phyloP scores from a whole-genome alignment of 2,888 invertebrate genomes.

The Epinotia brunnichana region DNA sequence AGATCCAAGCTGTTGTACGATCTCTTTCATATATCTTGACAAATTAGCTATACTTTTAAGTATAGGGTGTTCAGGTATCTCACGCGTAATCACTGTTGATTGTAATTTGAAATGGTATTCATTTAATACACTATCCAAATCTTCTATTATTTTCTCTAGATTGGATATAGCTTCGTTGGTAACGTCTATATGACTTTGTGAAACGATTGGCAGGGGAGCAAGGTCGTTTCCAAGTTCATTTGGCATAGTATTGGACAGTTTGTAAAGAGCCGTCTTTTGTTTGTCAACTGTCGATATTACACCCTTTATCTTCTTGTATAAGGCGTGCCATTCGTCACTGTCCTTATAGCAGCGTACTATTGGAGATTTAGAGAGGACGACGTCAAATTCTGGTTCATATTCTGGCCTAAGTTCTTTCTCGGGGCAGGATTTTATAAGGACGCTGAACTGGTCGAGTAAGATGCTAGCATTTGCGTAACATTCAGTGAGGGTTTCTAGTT shows the following conservation, averaged over 20 bases:
- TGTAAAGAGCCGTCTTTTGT: conserved; percentile 68
- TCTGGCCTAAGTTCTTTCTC: conserved; percentile 57
- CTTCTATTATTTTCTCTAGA: conserved; percentile 59
- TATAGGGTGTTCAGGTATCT: conserved; percentile 64
- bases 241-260: conserved; percentile 62
- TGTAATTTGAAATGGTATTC: conserved; percentile 67
- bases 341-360: conserved; percentile 71
- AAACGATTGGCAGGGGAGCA: conserved; percentile 54
- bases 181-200: conserved; percentile 70
- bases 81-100: conserved; percentile 51
- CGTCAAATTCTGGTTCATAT: conserved; percentile 70
- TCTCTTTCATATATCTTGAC: conserved; percentile 60
- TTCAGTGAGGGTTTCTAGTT: conserved; percentile 72
- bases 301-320: conserved; percentile 65
- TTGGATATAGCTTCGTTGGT: conserved; percentile 62
- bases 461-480: conserved; percentile 79
- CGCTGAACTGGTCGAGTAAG: conserved; percentile 86
- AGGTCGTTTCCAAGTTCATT: conserved; percentile 59
- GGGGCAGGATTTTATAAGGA: conserved; percentile 85
- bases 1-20: conserved; percentile 55
- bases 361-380: conserved; percentile 66
- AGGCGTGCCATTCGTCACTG: conserved; percentile 69
- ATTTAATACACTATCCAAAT: conserved; percentile 60
- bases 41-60: conserved; percentile 64
- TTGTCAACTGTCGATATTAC: conserved; percentile 66